Evolutionary conservation across 2,888 invertebrate species (phyloP).

Genomic region (Seira ritae): DNA sequence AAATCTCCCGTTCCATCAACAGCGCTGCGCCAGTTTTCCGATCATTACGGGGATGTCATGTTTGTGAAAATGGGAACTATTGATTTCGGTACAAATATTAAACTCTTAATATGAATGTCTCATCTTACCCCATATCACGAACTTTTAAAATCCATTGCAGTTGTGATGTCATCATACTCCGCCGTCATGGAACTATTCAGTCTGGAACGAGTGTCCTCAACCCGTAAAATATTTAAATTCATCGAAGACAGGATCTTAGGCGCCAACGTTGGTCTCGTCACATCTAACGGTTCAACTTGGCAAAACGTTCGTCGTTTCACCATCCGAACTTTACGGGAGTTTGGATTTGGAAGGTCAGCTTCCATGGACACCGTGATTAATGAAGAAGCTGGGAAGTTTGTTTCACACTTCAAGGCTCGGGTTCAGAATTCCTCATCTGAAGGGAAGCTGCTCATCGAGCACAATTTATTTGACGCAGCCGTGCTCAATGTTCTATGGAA

Average conservation of each 20-base stretch:
- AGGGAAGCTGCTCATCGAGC: neutral
- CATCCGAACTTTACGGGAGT: constrained; percentile 34
- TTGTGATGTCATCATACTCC: constrained; percentile 9
- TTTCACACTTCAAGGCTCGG: neutral
- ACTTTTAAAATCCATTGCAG: too few relatives aligned
- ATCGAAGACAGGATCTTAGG: neutral
- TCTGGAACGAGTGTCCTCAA: neutral
- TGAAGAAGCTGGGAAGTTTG: constrained; percentile 30
- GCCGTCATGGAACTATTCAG: neutral
- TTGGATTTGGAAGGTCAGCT: constrained; percentile 39
- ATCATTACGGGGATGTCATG: neutral
- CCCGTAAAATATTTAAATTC: neutral
- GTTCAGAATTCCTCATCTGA: neutral
- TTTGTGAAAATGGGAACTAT: neutral
- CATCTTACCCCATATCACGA: too few relatives aligned
- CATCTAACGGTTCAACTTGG: constrained; percentile 27
- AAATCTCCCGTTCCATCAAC: neutral
- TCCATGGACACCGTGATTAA: constrained; percentile 39
- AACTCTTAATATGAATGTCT: too few relatives aligned
- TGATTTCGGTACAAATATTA: neutral
- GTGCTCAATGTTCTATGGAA: neutral
- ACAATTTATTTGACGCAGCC: neutral
- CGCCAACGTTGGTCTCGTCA: constrained; percentile 5
- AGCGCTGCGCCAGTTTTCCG: neutral
- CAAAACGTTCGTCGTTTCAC: constrained; percentile 29